Percentiles rank a stretch among this genome's conserved stretches.
Conservation (phyloP, 2,888 invertebrate species). For the Pseudococcus viburni region DNA sequence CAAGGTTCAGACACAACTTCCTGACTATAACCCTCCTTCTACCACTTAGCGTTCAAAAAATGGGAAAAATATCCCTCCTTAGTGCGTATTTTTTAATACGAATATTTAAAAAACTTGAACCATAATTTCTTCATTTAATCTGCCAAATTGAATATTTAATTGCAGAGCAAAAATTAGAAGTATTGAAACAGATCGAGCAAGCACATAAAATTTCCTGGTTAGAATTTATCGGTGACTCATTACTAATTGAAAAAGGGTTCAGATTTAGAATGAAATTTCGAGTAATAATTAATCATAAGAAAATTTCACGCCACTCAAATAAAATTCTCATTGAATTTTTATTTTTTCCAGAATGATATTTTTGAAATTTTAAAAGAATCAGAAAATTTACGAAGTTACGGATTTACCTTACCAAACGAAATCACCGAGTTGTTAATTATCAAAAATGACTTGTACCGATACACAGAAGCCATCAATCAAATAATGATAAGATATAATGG, state of each 20-base stretch:
- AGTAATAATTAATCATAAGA: not conserved
- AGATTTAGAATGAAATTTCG: slow-evolving; percentile 58
- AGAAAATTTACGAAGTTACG: slow-evolving; percentile 82
- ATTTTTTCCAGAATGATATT: slow-evolving; percentile 73
- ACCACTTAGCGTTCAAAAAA: no score
- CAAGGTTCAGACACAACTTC: no score
- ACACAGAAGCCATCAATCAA: slow-evolving; percentile 76
- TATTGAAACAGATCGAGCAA: slow-evolving; percentile 57
- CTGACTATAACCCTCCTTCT: no score
- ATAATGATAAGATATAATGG: slow-evolving; percentile 79
- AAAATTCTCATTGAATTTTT: not conserved
- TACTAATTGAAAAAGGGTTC: slow-evolving; percentile 77
- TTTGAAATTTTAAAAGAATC: slow-evolving; percentile 82
- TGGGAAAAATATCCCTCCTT: no score
- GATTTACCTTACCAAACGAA: slow-evolving; percentile 75
- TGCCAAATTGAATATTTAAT: not conserved
- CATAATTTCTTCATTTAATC: not conserved
- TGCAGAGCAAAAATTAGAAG: slow-evolving; percentile 49
- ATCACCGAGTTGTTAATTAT: slow-evolving; percentile 77
- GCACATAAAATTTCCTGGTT: slow-evolving; percentile 75
- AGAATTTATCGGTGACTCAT: slow-evolving; percentile 79
- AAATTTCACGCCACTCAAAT: not conserved
- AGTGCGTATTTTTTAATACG: not conserved
- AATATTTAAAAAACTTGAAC: not conserved
- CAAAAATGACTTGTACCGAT: slow-evolving; percentile 77